phyloP scores from a whole-genome alignment of 2,888 invertebrate genomes.

The Phania funesta region DNA sequence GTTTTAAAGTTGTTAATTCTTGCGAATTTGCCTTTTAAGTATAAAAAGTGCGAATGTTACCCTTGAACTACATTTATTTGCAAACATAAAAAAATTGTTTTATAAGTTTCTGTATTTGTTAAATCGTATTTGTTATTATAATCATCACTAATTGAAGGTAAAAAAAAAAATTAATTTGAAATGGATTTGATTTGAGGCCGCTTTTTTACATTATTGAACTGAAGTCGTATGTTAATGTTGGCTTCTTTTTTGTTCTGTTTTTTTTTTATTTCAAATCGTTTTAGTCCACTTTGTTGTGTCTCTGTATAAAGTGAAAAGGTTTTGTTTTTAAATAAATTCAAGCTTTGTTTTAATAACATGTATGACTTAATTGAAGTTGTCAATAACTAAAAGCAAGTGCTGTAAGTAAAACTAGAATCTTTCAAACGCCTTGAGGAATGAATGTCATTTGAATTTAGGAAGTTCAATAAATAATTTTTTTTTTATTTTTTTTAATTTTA shows the following conservation, averaged over 20 bases:
- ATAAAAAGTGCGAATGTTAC: constrained; percentile 59
- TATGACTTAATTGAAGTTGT: constrained; percentile 15
- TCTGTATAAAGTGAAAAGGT: neutral
- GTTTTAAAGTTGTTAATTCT: constrained; percentile 23
- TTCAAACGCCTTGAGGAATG: neutral
- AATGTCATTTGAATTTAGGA: constrained; percentile 25
- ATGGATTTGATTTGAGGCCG: constrained; percentile 18
- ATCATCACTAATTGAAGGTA: constrained; percentile 48
- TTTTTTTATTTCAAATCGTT: neutral
- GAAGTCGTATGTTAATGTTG: constrained; percentile 17
- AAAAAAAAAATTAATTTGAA: too few species aligned
- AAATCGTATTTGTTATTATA: constrained; percentile 1
- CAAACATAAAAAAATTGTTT: constrained; percentile 10
- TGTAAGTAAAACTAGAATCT: neutral
- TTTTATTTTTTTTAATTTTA: too few species aligned
- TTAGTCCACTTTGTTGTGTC: too few species aligned
- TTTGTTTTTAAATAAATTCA: constrained; percentile 35
- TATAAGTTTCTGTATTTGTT: neutral
- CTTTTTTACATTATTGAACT: constrained; percentile 4
- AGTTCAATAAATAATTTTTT: too few species aligned
- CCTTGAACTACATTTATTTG: constrained; percentile 62
- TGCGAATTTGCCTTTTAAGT: constrained; percentile 16
- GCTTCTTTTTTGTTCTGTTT: constrained; percentile 17
- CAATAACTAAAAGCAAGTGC: neutral
- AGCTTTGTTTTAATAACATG: constrained; percentile 25